phyloP scores from a whole-genome alignment of 2,797 vertebrate genomes.

The Dendrocincla fuliginosa region DNA sequence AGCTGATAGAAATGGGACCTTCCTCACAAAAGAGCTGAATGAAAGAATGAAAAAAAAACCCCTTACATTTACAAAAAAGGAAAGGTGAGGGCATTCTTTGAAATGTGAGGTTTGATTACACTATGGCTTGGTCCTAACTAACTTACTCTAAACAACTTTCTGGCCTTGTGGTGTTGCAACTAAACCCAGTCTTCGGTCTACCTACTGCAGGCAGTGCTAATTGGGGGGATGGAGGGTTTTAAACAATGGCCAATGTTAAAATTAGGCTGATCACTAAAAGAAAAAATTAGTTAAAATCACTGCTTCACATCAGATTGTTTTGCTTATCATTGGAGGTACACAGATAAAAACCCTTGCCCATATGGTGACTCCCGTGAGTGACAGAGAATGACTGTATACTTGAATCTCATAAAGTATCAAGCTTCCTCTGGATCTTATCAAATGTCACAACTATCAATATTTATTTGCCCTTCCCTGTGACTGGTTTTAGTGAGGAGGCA shows the following conservation, averaged over 20 bases:
- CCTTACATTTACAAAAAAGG: background rate
- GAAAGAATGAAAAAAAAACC: background rate
- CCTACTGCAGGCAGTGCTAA: background rate
- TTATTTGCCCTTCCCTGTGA: background rate
- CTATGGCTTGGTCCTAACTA: background rate
- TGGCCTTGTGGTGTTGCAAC: background rate
- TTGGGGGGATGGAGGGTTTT: background rate
- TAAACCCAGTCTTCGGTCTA: background rate
- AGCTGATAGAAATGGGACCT: background rate
- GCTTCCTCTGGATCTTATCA: background rate
- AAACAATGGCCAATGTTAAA: background rate
- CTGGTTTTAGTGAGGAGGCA: constrained; percentile 34
- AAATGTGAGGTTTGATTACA: background rate
- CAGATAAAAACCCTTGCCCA: background rate
- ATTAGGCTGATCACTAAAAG: background rate
- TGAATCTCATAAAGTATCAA: background rate
- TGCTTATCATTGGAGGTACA: background rate
- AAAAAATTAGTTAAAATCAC: background rate
- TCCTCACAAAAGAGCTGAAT: background rate
- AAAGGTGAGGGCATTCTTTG: background rate
- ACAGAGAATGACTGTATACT: background rate
- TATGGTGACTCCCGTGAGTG: background rate
- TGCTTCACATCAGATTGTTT: background rate
- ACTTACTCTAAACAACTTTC: background rate
- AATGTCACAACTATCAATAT: background rate